These are phyloP conservation scores for Diorhabda carinulata DNA, from an alignment of 1,140 invertebrate genomes.

Conservation along the genomic window DNA sequence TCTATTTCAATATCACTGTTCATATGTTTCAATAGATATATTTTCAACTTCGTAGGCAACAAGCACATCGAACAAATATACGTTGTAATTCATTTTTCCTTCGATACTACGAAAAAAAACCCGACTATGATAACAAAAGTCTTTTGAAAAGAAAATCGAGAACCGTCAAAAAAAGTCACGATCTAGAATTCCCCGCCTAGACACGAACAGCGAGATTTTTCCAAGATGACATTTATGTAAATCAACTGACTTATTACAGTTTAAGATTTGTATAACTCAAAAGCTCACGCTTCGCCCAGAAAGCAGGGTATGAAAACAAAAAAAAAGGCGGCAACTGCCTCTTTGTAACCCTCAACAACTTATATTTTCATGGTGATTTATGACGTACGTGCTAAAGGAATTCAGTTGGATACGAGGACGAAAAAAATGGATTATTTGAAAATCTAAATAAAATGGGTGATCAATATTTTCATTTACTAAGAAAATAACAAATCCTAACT, in stretches of 20 bases:
- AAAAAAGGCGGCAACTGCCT: neutral
- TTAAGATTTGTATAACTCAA: conserved; percentile 27
- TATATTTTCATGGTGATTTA: conserved; percentile 24
- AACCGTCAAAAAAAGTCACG: neutral
- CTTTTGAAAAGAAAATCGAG: neutral
- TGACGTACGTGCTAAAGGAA: conserved; percentile 16
- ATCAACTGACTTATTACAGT: conserved; percentile 30
- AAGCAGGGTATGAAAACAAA: neutral
- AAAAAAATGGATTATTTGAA: too few species aligned
- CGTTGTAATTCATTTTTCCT: too few species aligned
- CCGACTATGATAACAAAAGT: neutral
- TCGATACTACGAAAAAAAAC: neutral
- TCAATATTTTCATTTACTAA: too few species aligned
- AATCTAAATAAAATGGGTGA: too few species aligned
- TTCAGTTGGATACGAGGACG: too few species aligned
- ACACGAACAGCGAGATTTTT: conserved; percentile 20
- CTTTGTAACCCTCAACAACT: neutral
- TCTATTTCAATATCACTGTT: too few species aligned
- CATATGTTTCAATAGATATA: too few species aligned
- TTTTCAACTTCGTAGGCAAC: too few species aligned
- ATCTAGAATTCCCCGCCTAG: conserved; percentile 7
- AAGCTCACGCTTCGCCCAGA: conserved; percentile 15
- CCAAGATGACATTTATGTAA: conserved; percentile 30
- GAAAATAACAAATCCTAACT: too few species aligned
- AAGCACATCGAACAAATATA: too few species aligned